These are phyloP conservation scores for Oryzias javanicus DNA, from an alignment of 2,113 vertebrate species.

Conservation along the genomic window DNA sequence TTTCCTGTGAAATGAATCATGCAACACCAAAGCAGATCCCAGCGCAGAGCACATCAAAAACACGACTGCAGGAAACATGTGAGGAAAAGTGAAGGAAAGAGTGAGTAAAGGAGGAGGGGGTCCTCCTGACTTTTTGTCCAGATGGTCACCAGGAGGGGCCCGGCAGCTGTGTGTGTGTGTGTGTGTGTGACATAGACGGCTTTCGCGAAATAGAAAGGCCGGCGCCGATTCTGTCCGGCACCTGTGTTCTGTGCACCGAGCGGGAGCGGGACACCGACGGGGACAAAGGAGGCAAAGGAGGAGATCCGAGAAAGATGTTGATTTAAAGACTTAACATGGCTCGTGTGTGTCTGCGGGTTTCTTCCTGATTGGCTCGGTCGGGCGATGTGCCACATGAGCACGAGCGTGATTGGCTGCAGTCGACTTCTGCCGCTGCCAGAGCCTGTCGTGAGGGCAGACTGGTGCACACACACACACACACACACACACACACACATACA, in stretches of 20 bases:
- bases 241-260: constrained; percentile 56
- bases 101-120: constrained; percentile 5
- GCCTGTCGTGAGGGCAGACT: constrained; percentile 67
- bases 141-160: constrained; percentile 69
- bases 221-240: constrained; percentile 57
- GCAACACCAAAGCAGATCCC: too few relatives aligned
- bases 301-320: neutral
- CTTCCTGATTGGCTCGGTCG: constrained; percentile 49
- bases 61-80: neutral
- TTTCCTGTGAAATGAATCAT: too few relatives aligned
- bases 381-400: constrained; percentile 46
- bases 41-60: too few relatives aligned
- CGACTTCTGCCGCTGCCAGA: constrained; percentile 48
- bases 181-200: constrained; percentile 13
- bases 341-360: constrained; percentile 3
- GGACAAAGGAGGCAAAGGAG: neutral
- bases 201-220: constrained; percentile 23
- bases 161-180: constrained; percentile 61
- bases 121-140: constrained; percentile 44
- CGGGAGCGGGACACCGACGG: constrained; percentile 6
- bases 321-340: neutral
- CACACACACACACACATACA: constrained; percentile 18
- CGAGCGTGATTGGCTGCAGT: constrained; percentile 55
- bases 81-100: constrained; percentile 8
- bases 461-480: constrained; percentile 27